Evolutionary conservation across 2,888 invertebrate genomes (phyloP), one percentile per base, ranked within the genome.

Genomic region (Sphinx pinastri): DNA sequence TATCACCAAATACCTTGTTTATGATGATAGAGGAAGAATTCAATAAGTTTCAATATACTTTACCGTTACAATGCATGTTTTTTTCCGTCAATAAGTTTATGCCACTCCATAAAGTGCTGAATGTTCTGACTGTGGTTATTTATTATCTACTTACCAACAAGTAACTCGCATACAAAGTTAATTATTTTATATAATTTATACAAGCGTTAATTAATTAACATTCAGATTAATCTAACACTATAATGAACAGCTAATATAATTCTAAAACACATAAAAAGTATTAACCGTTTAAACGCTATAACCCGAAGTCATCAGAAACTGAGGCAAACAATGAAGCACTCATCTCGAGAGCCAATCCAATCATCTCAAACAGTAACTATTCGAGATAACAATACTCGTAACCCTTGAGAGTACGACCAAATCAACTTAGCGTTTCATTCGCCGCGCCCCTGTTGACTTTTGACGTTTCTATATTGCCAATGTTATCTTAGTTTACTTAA

Each of bases 401-500:
- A 87, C 93, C 93, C 93, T 89, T 89, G 92, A 92, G 92, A 89
- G 88, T 88, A 87, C 86, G 83, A 80, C 87, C 87, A 88, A 92
- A 93, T 93, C 92, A 91, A 92, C 92, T 92, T 90, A 91, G 84
- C 90, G 86, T 91, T 89, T 87, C 89, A 85, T 85, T 85, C 84
- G 51, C 52, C 74, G 76, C 82, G 86, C 93, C 92, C 93, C 88
- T 94, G 93, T 94, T 94, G 93, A 94, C 93, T 94, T 90, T 92
- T 89, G 90, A 89, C 92, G 91, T 90, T 84, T 84, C 88, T 86
- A 86, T 87, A 90, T 90, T 85, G 87, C 83, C 90, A 88, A 87
- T 90, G 90, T 91, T 94, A 93, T 94, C 93, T 93, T 90, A 92
- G 93, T 93, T 93, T 93, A 93, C 93, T 93, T 94, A 93, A 94